These are phyloP conservation scores for Pseudococcus viburni DNA, from an alignment of 2,888 invertebrate species.

Conservation along the genomic window DNA sequence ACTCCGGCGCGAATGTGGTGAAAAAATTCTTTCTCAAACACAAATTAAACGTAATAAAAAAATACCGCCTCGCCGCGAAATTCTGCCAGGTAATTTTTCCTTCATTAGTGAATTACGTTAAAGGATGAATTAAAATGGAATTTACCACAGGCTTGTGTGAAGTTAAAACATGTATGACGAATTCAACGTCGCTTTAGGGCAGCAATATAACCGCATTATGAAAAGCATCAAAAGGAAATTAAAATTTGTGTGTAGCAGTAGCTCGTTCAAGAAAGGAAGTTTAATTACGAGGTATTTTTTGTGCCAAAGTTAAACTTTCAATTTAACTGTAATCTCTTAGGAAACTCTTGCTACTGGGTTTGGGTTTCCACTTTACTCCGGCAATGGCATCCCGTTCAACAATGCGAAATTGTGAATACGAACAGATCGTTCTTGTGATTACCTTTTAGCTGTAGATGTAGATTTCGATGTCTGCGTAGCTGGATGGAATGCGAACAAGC, in stretches of 20 bases:
- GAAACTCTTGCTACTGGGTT: not conserved
- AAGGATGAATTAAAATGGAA: constrained; percentile 24
- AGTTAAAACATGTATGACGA: constrained; percentile 34
- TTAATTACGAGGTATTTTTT: constrained; percentile 51
- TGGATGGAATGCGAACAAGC: too few relatives aligned
- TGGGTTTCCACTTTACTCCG: not conserved
- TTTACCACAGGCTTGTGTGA: constrained; percentile 40
- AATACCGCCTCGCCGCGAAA: not conserved
- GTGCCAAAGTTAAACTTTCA: constrained; percentile 23
- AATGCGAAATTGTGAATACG: not conserved
- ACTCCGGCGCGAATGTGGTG: constrained; percentile 6
- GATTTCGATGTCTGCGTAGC: too few relatives aligned
- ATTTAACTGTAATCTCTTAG: constrained; percentile 42
- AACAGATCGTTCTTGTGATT: not conserved
- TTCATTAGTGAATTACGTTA: constrained; percentile 42
- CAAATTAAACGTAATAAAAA: constrained; percentile 43
- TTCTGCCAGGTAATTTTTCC: constrained; percentile 11
- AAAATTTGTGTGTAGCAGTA: constrained; percentile 38
- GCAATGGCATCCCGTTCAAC: not conserved
- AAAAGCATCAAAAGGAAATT: constrained; percentile 54
- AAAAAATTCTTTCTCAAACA: constrained; percentile 28
- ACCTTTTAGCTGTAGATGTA: not conserved
- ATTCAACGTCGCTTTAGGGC: constrained; percentile 38
- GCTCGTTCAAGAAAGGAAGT: constrained; percentile 22
- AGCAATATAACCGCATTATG: constrained; percentile 45